Conservation (phyloP, 1,140 invertebrate genomes). For the Monochamus saltuarius region DNA sequence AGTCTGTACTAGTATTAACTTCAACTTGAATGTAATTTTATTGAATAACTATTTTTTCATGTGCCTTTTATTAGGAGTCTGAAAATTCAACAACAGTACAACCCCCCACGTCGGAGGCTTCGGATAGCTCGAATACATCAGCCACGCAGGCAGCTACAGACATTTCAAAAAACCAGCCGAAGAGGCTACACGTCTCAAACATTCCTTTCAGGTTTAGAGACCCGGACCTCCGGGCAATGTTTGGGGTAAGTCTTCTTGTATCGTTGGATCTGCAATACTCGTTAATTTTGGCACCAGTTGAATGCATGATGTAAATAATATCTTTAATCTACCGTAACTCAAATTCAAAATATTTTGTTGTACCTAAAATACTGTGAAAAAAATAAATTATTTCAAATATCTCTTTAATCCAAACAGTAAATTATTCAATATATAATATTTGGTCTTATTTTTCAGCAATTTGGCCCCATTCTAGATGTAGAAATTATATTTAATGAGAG, state of each 20-base stretch:
- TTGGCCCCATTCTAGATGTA: conserved; percentile 96
- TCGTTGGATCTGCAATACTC: neutral
- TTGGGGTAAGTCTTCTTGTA: conserved; percentile 78
- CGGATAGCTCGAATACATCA: conserved; percentile 34
- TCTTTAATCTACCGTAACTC: no score
- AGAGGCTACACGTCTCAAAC: conserved; percentile 93
- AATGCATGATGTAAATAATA: no score
- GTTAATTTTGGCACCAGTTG: neutral
- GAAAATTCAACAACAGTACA: conserved; percentile 42
- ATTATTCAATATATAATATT: neutral
- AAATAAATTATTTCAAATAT: neutral
- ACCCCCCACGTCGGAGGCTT: conserved; percentile 45
- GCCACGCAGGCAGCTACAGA: conserved; percentile 39
- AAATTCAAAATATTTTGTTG: no score
- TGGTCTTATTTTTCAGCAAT: conserved; percentile 80
- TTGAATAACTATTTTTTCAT: no score
- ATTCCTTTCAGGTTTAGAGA: conserved; percentile 99
- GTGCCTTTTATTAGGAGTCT: conserved; percentile 25
- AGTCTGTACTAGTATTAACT: no score
- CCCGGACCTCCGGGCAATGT: conserved; percentile 95
- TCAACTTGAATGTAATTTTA: no score
- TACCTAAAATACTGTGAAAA: no score
- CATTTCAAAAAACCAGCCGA: conserved; percentile 63
- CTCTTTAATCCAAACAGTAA: neutral
- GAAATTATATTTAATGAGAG: conserved; percentile 99